Conservation (phyloP, 1,140 invertebrate species). For the Plectrocnemia conspersa region DNA sequence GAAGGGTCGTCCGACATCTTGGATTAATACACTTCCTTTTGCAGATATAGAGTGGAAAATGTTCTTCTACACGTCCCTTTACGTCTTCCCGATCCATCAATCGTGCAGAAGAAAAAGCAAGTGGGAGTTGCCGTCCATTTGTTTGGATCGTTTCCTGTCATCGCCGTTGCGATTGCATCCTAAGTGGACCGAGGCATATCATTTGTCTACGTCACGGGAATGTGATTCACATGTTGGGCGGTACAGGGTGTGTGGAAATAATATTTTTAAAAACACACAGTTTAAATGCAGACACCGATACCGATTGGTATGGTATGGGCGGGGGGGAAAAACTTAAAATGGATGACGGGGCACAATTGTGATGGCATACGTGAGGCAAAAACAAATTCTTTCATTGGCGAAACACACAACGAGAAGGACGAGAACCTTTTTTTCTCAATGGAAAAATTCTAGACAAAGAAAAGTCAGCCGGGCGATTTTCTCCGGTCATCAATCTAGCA, state of each 20-base stretch:
- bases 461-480: slow-evolving; percentile 11
- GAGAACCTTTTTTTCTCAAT: slow-evolving; percentile 9
- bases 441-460: slow-evolving; percentile 6
- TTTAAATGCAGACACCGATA: slow-evolving; percentile 11
- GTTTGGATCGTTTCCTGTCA: slow-evolving; percentile 26
- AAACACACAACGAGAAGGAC: background rate
- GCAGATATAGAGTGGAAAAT: no score
- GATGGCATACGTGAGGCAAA: slow-evolving; percentile 31
- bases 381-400: slow-evolving; percentile 21
- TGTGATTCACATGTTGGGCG: slow-evolving; percentile 5
- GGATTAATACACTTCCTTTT: no score
- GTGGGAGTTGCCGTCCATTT: slow-evolving; percentile 29
- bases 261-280: slow-evolving; percentile 2
- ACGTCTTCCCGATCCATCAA: slow-evolving; percentile 17
- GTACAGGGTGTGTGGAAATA: slow-evolving; percentile 1
- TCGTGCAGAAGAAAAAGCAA: slow-evolving; percentile 8
- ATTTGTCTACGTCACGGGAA: slow-evolving; percentile 32
- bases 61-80: slow-evolving; percentile 7
- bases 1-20: no score
- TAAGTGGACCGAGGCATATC: slow-evolving; percentile 31
- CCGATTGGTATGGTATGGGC: background rate
- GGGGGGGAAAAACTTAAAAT: slow-evolving; percentile 34
- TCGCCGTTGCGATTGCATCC: slow-evolving; percentile 33
- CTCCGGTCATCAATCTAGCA: slow-evolving; percentile 12
- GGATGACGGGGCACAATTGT: slow-evolving; percentile 32